Evolutionary conservation across 2,797 vertebrate genomes (phyloP).

Genomic region (Typhlichthys eigenmanni): DNA sequence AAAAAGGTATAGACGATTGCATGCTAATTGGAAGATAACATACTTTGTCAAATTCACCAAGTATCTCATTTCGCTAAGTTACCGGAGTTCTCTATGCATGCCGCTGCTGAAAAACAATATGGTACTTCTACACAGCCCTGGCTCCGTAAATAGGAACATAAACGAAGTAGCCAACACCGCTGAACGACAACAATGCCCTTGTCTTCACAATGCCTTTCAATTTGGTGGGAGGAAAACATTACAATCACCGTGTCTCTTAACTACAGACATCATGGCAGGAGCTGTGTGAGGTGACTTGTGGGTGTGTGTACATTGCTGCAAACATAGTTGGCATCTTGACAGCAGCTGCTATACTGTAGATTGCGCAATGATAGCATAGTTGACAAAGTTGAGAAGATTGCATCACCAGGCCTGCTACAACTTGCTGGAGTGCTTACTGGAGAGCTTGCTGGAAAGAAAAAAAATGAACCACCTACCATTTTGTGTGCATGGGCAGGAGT

Average conservation of each 20-base stretch:
- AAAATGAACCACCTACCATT: neutral
- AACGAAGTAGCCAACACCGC: no score
- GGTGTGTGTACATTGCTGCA: constrained; percentile 27
- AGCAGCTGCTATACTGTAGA: constrained; percentile 28
- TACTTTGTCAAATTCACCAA: no score
- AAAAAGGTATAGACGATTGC: no score
- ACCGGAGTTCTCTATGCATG: no score
- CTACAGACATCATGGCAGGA: constrained; percentile 11
- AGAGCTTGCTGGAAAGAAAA: no score
- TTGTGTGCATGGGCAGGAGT: neutral
- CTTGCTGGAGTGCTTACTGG: constrained; percentile 11
- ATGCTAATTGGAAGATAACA: no score
- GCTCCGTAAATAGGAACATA: no score
- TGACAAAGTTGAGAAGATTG: constrained; percentile 25
- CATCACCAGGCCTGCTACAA: constrained; percentile 35
- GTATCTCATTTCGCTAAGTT: no score
- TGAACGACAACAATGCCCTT: no score
- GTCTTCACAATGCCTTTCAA: constrained; percentile 1
- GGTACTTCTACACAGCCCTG: no score
- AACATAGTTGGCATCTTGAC: constrained; percentile 23
- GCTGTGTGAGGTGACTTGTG: constrained; percentile 5
- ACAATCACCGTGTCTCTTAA: neutral
- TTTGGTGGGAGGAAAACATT: no score
- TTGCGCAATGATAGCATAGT: constrained; percentile 45
- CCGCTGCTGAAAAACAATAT: no score